Evolutionary conservation across 2,113 vertebrate species (phyloP).

Genomic region (Dicrurus megarhynchus): DNA sequence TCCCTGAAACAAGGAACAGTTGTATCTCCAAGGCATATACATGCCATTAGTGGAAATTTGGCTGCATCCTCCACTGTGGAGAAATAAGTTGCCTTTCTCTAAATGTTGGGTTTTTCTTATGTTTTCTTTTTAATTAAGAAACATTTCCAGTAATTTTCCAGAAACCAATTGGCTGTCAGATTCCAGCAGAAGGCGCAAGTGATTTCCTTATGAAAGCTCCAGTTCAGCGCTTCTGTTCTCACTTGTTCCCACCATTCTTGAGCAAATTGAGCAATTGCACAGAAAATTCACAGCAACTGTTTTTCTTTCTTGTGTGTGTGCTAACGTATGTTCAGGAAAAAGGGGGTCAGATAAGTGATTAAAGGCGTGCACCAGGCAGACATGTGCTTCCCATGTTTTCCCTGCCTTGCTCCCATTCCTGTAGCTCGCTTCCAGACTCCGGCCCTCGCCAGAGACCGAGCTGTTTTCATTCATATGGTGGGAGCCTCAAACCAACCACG

Average conservation of each 20-base stretch:
- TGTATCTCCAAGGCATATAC: not conserved
- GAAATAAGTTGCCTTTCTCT: not conserved
- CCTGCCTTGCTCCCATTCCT: not conserved
- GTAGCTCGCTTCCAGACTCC: not conserved
- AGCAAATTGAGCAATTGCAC: not conserved
- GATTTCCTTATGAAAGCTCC: not conserved
- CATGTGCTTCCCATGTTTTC: conserved; percentile 21
- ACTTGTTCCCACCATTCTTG: not conserved
- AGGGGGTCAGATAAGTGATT: not conserved
- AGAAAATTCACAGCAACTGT: conserved; percentile 20
- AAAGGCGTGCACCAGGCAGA: not conserved
- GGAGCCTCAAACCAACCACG: not conserved
- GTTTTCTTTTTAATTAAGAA: conserved; percentile 43
- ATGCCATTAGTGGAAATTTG: not conserved
- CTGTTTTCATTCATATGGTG: not conserved
- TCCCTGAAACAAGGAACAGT: not conserved
- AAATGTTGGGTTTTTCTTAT: not conserved
- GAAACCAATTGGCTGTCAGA: not conserved
- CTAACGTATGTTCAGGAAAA: not conserved
- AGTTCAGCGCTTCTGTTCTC: not conserved
- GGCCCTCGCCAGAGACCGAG: not conserved
- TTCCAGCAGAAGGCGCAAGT: conserved; percentile 13
- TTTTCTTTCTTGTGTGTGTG: not conserved
- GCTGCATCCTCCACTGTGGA: not conserved
- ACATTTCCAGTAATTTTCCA: conserved; percentile 18